Evolutionary conservation across 37 sponge, comb jelly and placozoan species (phyloP).

Genomic region (Amphimedon queenslandica): DNA sequence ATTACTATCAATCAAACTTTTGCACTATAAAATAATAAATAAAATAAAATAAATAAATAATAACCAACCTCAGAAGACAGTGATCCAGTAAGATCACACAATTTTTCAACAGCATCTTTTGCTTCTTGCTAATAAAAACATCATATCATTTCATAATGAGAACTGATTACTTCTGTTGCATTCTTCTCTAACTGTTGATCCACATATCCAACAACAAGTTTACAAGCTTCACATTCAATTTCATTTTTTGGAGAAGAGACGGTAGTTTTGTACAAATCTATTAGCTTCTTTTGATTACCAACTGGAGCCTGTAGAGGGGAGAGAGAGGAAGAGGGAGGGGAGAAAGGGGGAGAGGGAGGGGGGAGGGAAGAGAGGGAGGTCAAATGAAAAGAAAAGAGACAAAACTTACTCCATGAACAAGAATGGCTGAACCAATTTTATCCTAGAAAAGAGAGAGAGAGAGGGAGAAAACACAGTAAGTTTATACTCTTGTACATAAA

Average conservation of each 20-base stretch:
- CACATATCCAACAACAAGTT: neutral
- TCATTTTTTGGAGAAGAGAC: neutral
- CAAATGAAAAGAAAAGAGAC: no score
- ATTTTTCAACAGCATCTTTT: slow-evolving; percentile 4
- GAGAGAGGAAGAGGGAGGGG: no score
- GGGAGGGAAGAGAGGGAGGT: no score
- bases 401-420: no score
- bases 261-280: neutral
- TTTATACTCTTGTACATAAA: no score
- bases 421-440: no score
- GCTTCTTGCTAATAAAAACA: slow-evolving; percentile 3
- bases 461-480: no score
- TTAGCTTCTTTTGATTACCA: neutral
- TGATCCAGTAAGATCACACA: neutral
- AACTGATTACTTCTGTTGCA: slow-evolving; percentile 21
- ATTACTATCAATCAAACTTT: neutral
- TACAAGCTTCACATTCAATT: slow-evolving; percentile 7
- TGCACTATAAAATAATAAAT: neutral
- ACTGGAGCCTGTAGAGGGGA: neutral
- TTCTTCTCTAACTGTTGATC: slow-evolving; percentile 9
- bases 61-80: neutral
- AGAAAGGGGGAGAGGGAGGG: no score
- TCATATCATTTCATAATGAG: neutral
- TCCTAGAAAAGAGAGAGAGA: no score
- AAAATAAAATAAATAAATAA: neutral